Percentiles rank a stretch among this genome's conserved stretches.
Conservation (phyloP, 2,888 invertebrate species). For the Apoderus coryli region DNA sequence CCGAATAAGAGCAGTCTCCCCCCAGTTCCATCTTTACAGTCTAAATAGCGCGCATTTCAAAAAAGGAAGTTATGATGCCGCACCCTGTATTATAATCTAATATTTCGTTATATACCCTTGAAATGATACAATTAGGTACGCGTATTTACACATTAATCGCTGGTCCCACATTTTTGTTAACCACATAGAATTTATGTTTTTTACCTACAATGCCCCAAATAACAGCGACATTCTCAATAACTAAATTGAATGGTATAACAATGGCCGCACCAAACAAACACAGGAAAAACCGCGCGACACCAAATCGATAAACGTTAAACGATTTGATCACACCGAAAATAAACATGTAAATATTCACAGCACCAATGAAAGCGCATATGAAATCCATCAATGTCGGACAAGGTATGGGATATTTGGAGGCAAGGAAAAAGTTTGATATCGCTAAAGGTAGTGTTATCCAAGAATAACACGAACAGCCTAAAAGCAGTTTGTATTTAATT, state of each 20-base stretch:
- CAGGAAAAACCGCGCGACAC: slow-evolving; percentile 59
- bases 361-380: slow-evolving; percentile 80
- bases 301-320: slow-evolving; percentile 78
- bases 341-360: slow-evolving; percentile 94
- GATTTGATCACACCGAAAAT: slow-evolving; percentile 95
- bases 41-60: no score
- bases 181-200: slow-evolving; percentile 94
- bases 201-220: slow-evolving; percentile 88
- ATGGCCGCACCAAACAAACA: slow-evolving; percentile 76
- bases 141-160: slow-evolving; percentile 47
- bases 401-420: slow-evolving; percentile 68
- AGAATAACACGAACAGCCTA: slow-evolving; percentile 83
- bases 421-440: slow-evolving; percentile 34
- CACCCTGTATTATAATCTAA: no score
- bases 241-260: slow-evolving; percentile 84
- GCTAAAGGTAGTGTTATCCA: slow-evolving; percentile 80
- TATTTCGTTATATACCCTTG: no score
- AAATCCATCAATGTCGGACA: slow-evolving; percentile 75
- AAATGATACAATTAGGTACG: no score
- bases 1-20: no score
- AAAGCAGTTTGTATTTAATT: slow-evolving; percentile 46
- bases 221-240: slow-evolving; percentile 90
- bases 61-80: no score
- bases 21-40: no score
- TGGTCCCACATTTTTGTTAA: slow-evolving; percentile 74